Evolutionary conservation across 1,140 invertebrate species (phyloP), one percentile per base, ranked within the genome.

Genomic region (Zaprionus nigranus): DNA sequence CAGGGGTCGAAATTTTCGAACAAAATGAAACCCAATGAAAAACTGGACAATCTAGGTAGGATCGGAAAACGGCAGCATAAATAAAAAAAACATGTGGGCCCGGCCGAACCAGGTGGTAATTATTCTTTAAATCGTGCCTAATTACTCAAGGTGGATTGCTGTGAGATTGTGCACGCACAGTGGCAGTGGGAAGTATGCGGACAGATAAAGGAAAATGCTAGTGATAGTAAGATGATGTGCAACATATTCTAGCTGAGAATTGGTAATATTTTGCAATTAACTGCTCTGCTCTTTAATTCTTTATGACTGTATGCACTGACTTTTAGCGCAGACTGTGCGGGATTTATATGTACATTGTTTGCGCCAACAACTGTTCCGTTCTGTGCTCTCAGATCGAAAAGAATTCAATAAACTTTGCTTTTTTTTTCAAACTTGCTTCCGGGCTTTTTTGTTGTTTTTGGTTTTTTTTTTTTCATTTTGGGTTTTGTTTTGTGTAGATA

Each of bases 51-150:
- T 70, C 40, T 24, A 28, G 28, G 12, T 12, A 54, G 13, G 30
- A 36, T 6, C 13, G 26, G n/a, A 56, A 61, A 34, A 73, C 53
- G 60, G 36, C 56, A 56, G 57, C 61, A 71, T 26, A 75, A n/a
- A n/a, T 17, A 17, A 53, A 69, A 63, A 77, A 76, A 77, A 73
- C 79, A 69, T 63, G 53, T 62, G 66, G 67, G 66, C 63, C 30
- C 43, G 70, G 38, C 76, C 40, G 30, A 49, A 82, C 85, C 85
- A 90, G 85, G 85, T 90, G 85, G 85, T 85, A 90, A 90, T 90
- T 90, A 82, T 53, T 65, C 61, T 83, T 57, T 85, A 79, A 90
- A 85, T 85, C 81, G 85, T 85, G 85, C 74, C 79, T 90, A 90
- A 90, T 90, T 90, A 88, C 85, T 79, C 70, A 67, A 68, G 58